Base-by-base conservation (phyloP, 1,140 invertebrate genomes). In the Lepidurus arcticus region DNA sequence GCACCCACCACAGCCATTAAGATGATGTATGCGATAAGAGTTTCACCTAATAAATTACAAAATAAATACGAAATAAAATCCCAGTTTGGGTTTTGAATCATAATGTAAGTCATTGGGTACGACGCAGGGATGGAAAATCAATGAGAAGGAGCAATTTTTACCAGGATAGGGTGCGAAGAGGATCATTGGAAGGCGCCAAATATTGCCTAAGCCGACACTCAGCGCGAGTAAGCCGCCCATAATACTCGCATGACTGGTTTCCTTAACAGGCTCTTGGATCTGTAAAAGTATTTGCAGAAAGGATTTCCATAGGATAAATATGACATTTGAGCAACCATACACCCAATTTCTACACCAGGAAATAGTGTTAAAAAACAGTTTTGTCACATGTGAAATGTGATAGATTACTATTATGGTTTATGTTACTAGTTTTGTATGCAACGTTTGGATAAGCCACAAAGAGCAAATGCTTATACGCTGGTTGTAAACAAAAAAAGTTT, bases 101-200 rank as follows among this genome's bases (percentile, higher is more conserved):
- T 7, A n/a, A 16, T 11, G 13, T 21, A 65, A n/a, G 21, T 5
- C 45, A 47, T 11, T 11, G 45, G 16, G 53, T 65, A 76, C 42
- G 26, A 21, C 26, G n/a, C n/a, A 42, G 44, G 26, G 11, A 45
- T 53, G 44, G 76, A 76, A 44, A 45, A 74, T 34, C 45, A 42
- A 53, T 76, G 45, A 42, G 4, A 6, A 0, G 10, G 10, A 47
- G 16, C 4, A 0, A 43, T 24, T 45, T 76, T n/a, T 75, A 78
- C 78, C 78, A 10, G 78, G 73, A 45, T 78, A 75, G 43, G 43
- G 74, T 47, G 73, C 43, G 73, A 44, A 78, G 6, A 78, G 43
- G 13, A 78, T 47, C 43, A 74, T 74, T 74, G 78, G 78, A 11
- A 78, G 73, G n/a, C 78, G 26, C 78, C 78, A 78, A 34, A 78